phyloP scores from a whole-genome alignment of 2,888 invertebrate species.

The Tyria jacobaeae region DNA sequence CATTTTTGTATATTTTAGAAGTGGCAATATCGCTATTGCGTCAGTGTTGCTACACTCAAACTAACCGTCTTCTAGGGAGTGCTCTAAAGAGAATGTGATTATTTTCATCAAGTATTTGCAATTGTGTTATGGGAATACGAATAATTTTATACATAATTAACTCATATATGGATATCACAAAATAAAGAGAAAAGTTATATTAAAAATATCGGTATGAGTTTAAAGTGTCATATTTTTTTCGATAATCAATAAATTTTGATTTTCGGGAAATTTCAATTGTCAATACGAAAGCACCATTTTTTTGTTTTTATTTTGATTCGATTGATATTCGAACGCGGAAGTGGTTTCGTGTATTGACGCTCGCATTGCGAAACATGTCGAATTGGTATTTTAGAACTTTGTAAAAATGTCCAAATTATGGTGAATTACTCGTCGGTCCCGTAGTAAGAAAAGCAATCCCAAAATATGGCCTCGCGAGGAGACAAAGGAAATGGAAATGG shows the following conservation, averaged over 20 bases:
- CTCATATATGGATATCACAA: background rate
- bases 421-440: constrained; percentile 68
- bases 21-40: constrained; percentile 23
- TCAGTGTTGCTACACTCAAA: constrained; percentile 17
- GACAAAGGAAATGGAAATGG: constrained; percentile 88
- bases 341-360: constrained; percentile 72
- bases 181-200: constrained; percentile 4
- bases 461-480: constrained; percentile 86
- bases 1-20: background rate
- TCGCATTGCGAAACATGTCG: constrained; percentile 78
- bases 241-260: constrained; percentile 12
- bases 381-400: constrained; percentile 69
- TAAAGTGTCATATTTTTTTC: constrained; percentile 9
- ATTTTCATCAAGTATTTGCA: background rate
- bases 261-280: constrained; percentile 36
- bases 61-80: constrained; percentile 32
- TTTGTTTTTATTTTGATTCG: constrained; percentile 80
- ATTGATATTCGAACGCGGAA: constrained; percentile 80
- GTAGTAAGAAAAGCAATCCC: constrained; percentile 63
- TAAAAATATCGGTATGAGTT: background rate
- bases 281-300: constrained; percentile 55
- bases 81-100: constrained; percentile 1
- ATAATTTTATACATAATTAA: background rate
- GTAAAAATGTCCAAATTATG: constrained; percentile 80
- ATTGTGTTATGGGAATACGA: background rate